Conservation (phyloP, 2,113 vertebrate species). For the Pseudolaguvia tuberculata region DNA sequence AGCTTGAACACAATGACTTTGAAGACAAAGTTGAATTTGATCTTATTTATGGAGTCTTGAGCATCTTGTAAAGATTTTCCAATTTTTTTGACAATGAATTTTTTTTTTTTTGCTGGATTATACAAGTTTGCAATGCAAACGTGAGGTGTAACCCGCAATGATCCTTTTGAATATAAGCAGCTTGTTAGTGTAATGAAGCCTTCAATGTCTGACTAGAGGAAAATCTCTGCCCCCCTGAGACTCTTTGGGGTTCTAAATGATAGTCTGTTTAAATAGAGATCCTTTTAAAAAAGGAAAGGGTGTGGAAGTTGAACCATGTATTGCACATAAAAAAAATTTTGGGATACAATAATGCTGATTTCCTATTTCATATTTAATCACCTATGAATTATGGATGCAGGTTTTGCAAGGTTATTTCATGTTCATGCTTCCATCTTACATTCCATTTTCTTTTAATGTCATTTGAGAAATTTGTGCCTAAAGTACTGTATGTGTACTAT, state of each 20-base stretch:
- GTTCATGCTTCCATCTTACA: constrained; percentile 52
- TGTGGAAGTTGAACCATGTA: constrained; percentile 38
- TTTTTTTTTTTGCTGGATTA: constrained; percentile 19
- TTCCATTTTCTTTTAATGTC: constrained; percentile 59
- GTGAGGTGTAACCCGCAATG: too few species aligned
- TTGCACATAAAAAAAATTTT: constrained; percentile 18
- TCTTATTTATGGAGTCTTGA: constrained; percentile 37
- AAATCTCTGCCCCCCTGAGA: not conserved
- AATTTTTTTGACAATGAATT: not conserved
- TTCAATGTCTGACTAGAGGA: constrained; percentile 11
- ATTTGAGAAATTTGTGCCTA: constrained; percentile 54
- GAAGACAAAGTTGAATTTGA: constrained; percentile 30
- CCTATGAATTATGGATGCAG: constrained; percentile 46
- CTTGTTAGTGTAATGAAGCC: constrained; percentile 23
- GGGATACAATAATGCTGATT: constrained; percentile 55
- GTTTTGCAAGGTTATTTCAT: not conserved
- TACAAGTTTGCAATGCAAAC: not conserved
- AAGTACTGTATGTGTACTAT: constrained; percentile 7
- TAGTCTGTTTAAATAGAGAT: constrained; percentile 1
- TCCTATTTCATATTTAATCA: constrained; percentile 44
- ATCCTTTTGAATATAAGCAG: too few species aligned
- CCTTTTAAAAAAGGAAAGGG: not conserved
- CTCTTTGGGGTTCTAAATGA: not conserved
- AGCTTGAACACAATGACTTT: constrained; percentile 30
- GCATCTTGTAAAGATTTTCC: constrained; percentile 2